These are phyloP conservation scores for Teleopsis dalmanni DNA, from an alignment of 1,140 invertebrate genomes.

Conservation along the genomic window DNA sequence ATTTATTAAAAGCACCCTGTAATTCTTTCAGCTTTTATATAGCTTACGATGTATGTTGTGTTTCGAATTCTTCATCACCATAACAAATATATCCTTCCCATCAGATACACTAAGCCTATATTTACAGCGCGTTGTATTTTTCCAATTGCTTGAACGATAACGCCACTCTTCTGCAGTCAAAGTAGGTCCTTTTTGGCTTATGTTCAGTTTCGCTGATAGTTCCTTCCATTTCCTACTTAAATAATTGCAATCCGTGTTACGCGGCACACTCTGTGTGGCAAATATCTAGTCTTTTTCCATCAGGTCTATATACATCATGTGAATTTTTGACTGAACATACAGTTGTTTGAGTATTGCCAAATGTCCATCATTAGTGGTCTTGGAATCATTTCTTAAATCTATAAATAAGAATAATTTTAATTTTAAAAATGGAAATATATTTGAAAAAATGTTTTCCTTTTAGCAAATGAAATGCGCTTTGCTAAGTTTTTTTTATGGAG, in stretches of 20 bases:
- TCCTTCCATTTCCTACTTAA: conserved; percentile 41
- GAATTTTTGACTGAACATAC: too few relatives aligned
- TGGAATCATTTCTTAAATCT: too few relatives aligned
- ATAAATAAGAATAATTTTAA: too few relatives aligned
- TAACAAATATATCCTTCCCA: conserved; percentile 38
- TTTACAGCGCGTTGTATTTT: conserved; percentile 40
- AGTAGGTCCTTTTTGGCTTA: conserved; percentile 32
- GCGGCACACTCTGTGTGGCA: conserved; percentile 36
- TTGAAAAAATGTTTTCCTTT: too few relatives aligned
- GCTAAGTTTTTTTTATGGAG: too few relatives aligned
- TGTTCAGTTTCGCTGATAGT: conserved; percentile 36
- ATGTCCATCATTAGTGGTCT: too few relatives aligned
- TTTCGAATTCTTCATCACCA: conserved; percentile 34
- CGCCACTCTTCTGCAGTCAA: conserved; percentile 40
- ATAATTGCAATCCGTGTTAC: conserved; percentile 39
- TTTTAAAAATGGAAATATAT: too few relatives aligned
- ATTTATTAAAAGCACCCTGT: conserved; percentile 39
- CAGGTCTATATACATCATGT: conserved; percentile 41
- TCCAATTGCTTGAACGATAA: conserved; percentile 40
- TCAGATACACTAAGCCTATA: conserved; percentile 35
- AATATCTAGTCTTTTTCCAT: conserved; percentile 41
- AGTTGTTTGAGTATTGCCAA: too few relatives aligned
- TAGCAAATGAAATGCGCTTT: too few relatives aligned
- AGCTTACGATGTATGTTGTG: conserved; percentile 35
- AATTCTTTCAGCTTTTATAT: conserved; percentile 39